A percentile compares a stretch with the other conserved stretches of the same genome.
Evolutionary conservation across 1,140 invertebrate species (phyloP).

Genomic region (Trachelipus rathkii): DNA sequence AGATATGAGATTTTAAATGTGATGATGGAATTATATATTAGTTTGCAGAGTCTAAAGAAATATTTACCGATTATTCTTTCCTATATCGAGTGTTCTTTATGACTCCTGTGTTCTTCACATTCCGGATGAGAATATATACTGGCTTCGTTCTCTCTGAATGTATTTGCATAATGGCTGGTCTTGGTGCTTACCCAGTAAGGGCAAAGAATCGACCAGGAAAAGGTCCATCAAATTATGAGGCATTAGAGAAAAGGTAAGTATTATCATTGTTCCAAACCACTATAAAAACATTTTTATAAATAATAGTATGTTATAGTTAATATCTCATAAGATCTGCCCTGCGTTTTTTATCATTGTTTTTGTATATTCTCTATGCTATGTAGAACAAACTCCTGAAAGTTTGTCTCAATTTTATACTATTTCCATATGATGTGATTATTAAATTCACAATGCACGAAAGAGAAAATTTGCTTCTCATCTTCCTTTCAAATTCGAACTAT

Average conservation of each 20-base stretch:
- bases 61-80: slow-evolving; percentile 56
- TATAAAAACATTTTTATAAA: not conserved
- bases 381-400: not conserved
- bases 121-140: slow-evolving; percentile 82
- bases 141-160: slow-evolving; percentile 86
- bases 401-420: no score
- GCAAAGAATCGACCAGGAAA: slow-evolving; percentile 68
- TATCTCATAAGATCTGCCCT: not conserved
- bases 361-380: not conserved
- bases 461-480: no score
- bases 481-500: no score
- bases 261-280: not conserved
- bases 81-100: slow-evolving; percentile 77
- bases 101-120: slow-evolving; percentile 78
- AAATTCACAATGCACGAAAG: no score
- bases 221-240: slow-evolving; percentile 65
- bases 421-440: no score
- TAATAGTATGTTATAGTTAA: not conserved
- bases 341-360: not conserved
- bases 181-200: slow-evolving; percentile 80
- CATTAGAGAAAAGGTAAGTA: slow-evolving; percentile 47
- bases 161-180: slow-evolving; percentile 78
- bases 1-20: no score
- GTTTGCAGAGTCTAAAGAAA: not conserved
- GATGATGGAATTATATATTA: not conserved